Conservation (phyloP, 2,888 invertebrate genomes). For the Syrphus vitripennis region DNA sequence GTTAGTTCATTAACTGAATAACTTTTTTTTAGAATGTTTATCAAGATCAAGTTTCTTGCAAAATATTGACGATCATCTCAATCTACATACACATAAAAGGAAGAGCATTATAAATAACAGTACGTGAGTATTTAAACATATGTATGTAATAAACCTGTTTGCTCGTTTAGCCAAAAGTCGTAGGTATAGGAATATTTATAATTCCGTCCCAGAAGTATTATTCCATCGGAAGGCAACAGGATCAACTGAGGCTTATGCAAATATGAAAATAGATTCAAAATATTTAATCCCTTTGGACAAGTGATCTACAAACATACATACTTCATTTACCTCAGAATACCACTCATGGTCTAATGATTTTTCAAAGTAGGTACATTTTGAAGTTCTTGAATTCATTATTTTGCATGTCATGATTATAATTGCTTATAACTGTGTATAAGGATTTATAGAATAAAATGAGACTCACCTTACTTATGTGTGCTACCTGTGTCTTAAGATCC, state of each 20-base stretch:
- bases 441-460: background rate
- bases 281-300: conserved; percentile 37
- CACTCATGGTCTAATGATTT: background rate
- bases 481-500: conserved; percentile 2
- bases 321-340: no score
- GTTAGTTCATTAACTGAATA: no score
- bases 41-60: conserved; percentile 1
- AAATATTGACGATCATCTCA: conserved; percentile 24
- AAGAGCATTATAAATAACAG: no score
- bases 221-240: conserved; percentile 45
- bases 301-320: background rate
- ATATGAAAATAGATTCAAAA: conserved; percentile 42
- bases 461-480: no score
- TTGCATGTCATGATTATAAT: conserved; percentile 5
- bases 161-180: background rate
- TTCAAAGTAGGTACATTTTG: background rate
- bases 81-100: no score
- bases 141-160: conserved; percentile 22
- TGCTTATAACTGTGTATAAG: conserved; percentile 3
- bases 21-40: no score
- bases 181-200: no score
- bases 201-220: conserved; percentile 1
- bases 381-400: background rate
- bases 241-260: conserved; percentile 55
- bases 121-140: no score